Base-by-base conservation (phyloP, 2,888 invertebrate genomes). In the Eupithecia centaureata region DNA sequence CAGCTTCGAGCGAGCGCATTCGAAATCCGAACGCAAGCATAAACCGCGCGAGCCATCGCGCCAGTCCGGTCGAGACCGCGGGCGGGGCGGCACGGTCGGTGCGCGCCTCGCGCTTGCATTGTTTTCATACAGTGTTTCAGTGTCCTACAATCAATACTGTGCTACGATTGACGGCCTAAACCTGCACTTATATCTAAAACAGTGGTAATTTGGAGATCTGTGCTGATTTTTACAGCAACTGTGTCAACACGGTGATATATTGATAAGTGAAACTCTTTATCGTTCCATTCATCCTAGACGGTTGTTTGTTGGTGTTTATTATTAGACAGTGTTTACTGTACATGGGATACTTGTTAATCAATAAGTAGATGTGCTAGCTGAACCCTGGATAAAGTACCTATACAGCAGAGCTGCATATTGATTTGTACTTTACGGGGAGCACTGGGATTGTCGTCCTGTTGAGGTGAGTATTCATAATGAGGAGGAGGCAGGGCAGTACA, bases 61-160 rank as follows among this genome's bases (percentile, higher is more conserved):
- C 82, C 87, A 91, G 92, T 92, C 88, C 86, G 87, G 86, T 86
- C 86, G 86, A 82, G 88, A 82, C 91, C 91, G 90, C 92, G 90
- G 91, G 92, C 91, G 92, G 90, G 91, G 92, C 92, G 92, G 91
- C 91, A 90, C 91, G 91, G 86, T 84, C 84, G 82, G 90, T 89
- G 92, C 91, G 82, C 90, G 92, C 92, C 91, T 92, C 91, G 91
- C 92, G 86, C 76, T 87, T 88, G 83, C 80, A 89, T 91, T 92
- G 89, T 92, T 90, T 88, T 91, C 86, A 85, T 85, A 85, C 86
- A 86, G 90, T 90, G 89, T 90, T 63, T 61, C 70, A 63, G 66
- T 63, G 65, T 90, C 80, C 82, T 81, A 81, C 79, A 89, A 92
- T 92, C 90, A 86, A 92, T 91, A 91, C 84, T 76, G 73, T 84